These are phyloP conservation scores for Tetramorium bicarinatum DNA, from an alignment of 2,888 invertebrate species.

Conservation along the genomic window DNA sequence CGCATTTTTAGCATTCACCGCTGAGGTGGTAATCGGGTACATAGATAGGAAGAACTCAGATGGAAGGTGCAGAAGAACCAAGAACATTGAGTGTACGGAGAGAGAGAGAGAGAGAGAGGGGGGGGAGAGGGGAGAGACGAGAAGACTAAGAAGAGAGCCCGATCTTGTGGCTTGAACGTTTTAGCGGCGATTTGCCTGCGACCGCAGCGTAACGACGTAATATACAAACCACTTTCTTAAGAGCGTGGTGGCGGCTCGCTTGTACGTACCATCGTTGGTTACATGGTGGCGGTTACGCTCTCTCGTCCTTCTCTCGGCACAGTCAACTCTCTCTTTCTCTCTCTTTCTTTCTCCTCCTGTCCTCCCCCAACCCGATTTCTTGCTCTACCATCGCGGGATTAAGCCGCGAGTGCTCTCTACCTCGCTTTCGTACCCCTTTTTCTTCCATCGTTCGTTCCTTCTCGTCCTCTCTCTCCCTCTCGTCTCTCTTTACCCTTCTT, in stretches of 20 bases:
- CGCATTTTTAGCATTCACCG: constrained; percentile 5
- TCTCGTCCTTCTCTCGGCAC: constrained; percentile 28
- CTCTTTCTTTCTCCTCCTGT: constrained; percentile 15
- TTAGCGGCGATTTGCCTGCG: constrained; percentile 84
- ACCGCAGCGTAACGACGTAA: constrained; percentile 83
- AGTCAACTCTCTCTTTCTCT: constrained; percentile 4
- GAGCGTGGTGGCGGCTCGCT: constrained; percentile 75
- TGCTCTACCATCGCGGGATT: constrained; percentile 43
- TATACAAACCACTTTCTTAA: constrained; percentile 82
- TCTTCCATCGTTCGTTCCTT: constrained; percentile 16
- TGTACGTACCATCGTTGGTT: constrained; percentile 73
- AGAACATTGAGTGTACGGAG: constrained; percentile 48
- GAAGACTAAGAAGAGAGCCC: constrained; percentile 47
- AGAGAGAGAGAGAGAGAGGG: constrained; percentile 57
- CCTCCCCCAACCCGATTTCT: constrained; percentile 35
- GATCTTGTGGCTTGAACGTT: constrained; percentile 81
- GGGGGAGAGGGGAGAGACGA: constrained; percentile 20
- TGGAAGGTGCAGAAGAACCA: constrained; percentile 33
- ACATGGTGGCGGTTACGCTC: constrained; percentile 67
- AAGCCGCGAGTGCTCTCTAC: constrained; percentile 38
- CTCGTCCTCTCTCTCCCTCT: not conserved
- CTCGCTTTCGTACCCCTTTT: constrained; percentile 12
- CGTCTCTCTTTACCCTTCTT: constrained; percentile 32
- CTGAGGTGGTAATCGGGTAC: constrained; percentile 26
- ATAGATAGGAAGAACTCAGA: not conserved